Evolutionary conservation across 2,113 vertebrate genomes (phyloP).

Genomic region (Cathartes aura): DNA sequence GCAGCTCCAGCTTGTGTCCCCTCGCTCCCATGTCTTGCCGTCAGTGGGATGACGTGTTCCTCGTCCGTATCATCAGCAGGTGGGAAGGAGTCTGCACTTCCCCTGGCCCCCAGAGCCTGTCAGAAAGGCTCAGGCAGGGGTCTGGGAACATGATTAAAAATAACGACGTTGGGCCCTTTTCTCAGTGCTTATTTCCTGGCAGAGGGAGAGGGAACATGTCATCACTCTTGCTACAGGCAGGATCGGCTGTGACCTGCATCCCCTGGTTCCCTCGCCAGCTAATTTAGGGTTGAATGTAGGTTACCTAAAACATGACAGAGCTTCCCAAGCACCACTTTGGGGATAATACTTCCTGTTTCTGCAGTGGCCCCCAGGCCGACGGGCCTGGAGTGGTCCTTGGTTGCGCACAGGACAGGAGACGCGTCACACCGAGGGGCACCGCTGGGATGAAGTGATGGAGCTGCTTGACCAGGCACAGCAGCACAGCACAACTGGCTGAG

Average conservation of each 20-base stretch:
- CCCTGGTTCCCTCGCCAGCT: neutral
- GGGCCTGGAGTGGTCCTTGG: neutral
- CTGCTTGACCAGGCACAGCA: neutral
- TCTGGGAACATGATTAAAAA: neutral
- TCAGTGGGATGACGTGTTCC: neutral
- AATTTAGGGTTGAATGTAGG: neutral
- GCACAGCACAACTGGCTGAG: neutral
- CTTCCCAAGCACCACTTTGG: neutral
- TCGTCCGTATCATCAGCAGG: rapidly evolving
- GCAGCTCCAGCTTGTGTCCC: neutral
- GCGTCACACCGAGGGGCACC: rapidly evolving
- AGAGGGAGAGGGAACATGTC: neutral
- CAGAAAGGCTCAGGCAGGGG: neutral
- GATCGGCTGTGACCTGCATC: neutral
- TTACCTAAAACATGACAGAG: neutral
- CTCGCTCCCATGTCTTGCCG: neutral
- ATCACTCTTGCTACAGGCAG: no score
- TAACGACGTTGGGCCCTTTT: neutral
- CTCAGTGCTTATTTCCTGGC: neutral
- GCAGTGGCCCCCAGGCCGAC: no score
- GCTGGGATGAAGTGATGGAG: neutral
- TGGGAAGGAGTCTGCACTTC: neutral
- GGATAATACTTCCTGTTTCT: neutral
- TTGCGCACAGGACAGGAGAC: neutral
- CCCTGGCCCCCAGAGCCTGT: neutral